These are phyloP conservation scores for Psophia crepitans DNA, from an alignment of 2,113 vertebrate genomes.

Conservation along the genomic window DNA sequence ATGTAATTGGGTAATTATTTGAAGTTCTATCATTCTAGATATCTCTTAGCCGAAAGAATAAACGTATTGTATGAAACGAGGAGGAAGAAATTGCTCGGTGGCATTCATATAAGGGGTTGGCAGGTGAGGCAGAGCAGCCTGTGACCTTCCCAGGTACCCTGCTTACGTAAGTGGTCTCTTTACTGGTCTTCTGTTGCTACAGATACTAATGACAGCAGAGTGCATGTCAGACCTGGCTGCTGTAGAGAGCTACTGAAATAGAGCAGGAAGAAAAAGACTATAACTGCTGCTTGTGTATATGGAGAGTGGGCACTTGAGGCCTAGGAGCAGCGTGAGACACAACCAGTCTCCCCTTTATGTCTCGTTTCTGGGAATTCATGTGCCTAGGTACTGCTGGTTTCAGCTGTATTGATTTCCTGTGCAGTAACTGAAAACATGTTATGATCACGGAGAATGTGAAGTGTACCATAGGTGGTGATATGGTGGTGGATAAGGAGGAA, in stretches of 20 bases:
- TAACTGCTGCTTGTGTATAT: not conserved
- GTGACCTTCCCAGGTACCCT: not conserved
- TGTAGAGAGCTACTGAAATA: not conserved
- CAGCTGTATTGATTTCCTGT: not conserved
- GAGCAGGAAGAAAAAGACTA: not conserved
- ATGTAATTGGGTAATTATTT: not conserved
- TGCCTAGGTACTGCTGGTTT: not conserved
- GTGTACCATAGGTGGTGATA: fast-evolving
- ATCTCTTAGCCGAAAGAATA: not conserved
- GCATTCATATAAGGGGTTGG: not conserved
- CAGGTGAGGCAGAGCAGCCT: not conserved
- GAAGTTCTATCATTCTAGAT: not conserved
- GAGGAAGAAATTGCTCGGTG: not conserved
- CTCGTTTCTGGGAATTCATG: not conserved
- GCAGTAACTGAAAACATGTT: not conserved
- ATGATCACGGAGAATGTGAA: not conserved
- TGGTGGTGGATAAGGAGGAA: not conserved
- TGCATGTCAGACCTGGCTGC: not conserved
- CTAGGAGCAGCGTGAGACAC: not conserved
- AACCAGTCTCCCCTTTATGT: not conserved
- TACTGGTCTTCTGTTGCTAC: not conserved
- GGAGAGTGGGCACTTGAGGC: not conserved
- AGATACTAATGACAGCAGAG: not conserved
- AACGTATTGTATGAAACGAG: not conserved
- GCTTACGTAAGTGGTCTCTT: not conserved